Conservation (phyloP, 2,888 invertebrate genomes). For the Oxyscelio sp. region DNA sequence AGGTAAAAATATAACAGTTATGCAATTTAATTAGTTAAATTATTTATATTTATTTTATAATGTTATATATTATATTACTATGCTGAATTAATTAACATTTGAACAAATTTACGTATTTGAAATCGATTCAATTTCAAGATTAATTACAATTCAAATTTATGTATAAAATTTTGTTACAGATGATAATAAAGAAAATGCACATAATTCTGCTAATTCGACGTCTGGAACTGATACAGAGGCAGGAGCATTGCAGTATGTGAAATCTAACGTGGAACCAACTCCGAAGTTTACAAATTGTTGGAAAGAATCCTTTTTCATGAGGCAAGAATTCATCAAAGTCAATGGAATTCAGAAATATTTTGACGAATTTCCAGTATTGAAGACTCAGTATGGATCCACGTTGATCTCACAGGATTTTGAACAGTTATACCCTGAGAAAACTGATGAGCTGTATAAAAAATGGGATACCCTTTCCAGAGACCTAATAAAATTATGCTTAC, state of each 20-base stretch:
- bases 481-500: background rate
- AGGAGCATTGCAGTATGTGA: slow-evolving; percentile 1
- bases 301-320: background rate
- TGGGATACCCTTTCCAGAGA: slow-evolving; percentile 1
- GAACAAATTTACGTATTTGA: too few relatives aligned
- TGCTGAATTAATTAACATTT: too few relatives aligned
- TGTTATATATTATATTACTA: too few relatives aligned
- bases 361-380: slow-evolving; percentile 3
- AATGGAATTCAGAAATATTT: background rate
- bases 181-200: too few relatives aligned
- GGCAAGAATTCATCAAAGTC: background rate
- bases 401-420: background rate
- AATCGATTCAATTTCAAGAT: too few relatives aligned
- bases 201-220: too few relatives aligned
- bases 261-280: background rate
- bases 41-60: too few relatives aligned
- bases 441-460: background rate
- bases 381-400: background rate
- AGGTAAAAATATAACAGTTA: too few relatives aligned
- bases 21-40: too few relatives aligned
- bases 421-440: background rate
- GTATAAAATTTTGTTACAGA: too few relatives aligned
- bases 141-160: too few relatives aligned
- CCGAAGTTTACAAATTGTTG: background rate
- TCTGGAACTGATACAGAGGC: too few relatives aligned